phyloP scores from a whole-genome alignment of 2,797 vertebrate species.

The Tokudaia tokunoshimensis region DNA sequence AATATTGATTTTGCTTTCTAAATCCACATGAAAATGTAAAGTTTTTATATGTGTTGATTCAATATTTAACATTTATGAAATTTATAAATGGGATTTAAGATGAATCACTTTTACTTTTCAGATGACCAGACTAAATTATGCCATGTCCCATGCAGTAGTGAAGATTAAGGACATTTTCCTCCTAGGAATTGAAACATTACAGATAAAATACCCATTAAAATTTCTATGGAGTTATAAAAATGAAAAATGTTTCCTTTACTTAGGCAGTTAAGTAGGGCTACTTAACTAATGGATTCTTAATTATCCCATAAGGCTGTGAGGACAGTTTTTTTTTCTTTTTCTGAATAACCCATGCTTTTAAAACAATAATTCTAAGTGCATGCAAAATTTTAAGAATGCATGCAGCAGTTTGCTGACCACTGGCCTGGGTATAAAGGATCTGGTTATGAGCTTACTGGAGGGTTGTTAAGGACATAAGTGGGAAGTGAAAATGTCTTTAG shows the following conservation, averaged over 20 bases:
- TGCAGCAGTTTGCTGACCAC: not conserved
- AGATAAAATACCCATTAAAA: slow-evolving; percentile 74
- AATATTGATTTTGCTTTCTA: not conserved
- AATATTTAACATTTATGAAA: slow-evolving; percentile 51
- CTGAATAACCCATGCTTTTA: slow-evolving; percentile 6
- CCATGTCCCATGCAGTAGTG: slow-evolving; percentile 19
- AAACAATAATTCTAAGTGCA: not conserved
- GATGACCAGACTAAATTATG: slow-evolving; percentile 44
- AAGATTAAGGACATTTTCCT: slow-evolving; percentile 50
- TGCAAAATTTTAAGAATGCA: not conserved
- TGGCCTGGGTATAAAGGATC: not conserved
- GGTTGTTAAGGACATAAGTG: not conserved
- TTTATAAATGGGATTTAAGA: slow-evolving; percentile 2
- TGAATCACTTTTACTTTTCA: slow-evolving; percentile 55
- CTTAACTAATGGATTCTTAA: slow-evolving; percentile 73
- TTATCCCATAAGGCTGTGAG: slow-evolving; percentile 51
- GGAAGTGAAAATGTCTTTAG: not conserved
- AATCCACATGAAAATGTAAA: not conserved
- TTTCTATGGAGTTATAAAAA: slow-evolving; percentile 66
- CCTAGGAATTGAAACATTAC: slow-evolving; percentile 65
- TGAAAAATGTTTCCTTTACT: slow-evolving; percentile 67
- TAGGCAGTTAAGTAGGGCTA: slow-evolving; percentile 57
- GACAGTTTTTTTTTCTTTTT: slow-evolving; percentile 54
- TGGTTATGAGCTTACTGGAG: not conserved
- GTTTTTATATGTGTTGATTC: not conserved